phyloP scores from a whole-genome alignment of 2,797 vertebrate species.

The Dendrocincla fuliginosa region DNA sequence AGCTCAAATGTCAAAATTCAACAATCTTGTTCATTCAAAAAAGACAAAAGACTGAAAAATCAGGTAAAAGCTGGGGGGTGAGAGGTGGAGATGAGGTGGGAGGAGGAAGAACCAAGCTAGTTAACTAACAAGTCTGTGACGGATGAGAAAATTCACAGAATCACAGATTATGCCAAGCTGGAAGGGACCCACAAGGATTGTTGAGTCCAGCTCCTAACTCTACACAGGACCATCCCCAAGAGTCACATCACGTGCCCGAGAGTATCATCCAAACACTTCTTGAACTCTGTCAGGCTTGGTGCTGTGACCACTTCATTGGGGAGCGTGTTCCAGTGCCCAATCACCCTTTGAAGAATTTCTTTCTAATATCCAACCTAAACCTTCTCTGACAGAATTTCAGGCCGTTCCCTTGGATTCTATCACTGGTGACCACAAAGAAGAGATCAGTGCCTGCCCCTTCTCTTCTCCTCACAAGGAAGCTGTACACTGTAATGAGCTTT shows the following conservation, averaged over 20 bases:
- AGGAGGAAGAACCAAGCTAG: not conserved
- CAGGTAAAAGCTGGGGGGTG: not conserved
- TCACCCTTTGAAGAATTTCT: not conserved
- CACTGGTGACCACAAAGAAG: not conserved
- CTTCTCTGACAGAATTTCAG: not conserved
- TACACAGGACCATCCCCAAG: not conserved
- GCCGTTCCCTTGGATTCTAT: not conserved
- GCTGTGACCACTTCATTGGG: not conserved
- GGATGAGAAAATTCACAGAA: not conserved
- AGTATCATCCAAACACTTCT: not conserved
- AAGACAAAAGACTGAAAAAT: not conserved
- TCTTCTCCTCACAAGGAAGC: not conserved
- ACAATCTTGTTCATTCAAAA: not conserved
- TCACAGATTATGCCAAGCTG: not conserved
- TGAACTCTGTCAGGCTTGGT: not conserved
- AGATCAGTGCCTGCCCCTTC: not conserved
- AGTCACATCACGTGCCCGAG: not conserved
- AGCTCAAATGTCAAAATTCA: not conserved
- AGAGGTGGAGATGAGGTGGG: too few species aligned
- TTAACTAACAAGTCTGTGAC: not conserved
- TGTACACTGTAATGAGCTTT: not conserved
- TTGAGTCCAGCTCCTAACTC: not conserved
- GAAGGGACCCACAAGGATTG: not conserved
- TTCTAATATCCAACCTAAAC: not conserved
- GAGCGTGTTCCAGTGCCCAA: not conserved